Conservation (phyloP, 2,888 invertebrate genomes). For the Melanostoma mellinum region DNA sequence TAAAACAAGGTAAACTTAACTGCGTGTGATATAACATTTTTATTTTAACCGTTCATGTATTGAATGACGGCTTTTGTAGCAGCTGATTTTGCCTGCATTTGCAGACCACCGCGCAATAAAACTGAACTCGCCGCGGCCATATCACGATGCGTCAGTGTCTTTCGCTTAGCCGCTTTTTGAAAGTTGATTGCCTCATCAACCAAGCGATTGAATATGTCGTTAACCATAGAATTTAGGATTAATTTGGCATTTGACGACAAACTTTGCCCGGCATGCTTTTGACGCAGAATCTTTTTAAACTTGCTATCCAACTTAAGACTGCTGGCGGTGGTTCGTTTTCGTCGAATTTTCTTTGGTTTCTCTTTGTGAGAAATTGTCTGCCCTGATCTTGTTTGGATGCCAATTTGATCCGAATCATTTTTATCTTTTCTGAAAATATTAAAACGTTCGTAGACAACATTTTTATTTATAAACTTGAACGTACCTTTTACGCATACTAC, state of each 20-base stretch:
- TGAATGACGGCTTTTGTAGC: conserved; percentile 20
- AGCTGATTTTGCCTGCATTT: conserved; percentile 8
- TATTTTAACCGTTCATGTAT: neutral
- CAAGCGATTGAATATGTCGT: conserved; percentile 32
- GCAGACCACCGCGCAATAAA: conserved; percentile 7
- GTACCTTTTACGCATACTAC: neutral
- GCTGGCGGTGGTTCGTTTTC: neutral
- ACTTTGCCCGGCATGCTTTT: neutral
- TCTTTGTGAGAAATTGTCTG: neutral
- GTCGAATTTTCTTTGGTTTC: neutral
- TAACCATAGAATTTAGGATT: conserved; percentile 29
- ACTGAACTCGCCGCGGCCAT: conserved; percentile 35
- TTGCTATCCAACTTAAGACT: neutral
- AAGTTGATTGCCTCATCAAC: conserved; percentile 10
- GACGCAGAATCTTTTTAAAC: conserved; percentile 9
- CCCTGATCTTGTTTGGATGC: neutral
- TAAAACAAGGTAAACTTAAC: conserved; percentile 47
- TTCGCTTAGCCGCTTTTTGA: conserved; percentile 18
- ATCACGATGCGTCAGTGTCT: conserved; percentile 19
- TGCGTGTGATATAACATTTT: neutral
- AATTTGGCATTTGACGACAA: conserved; percentile 7
- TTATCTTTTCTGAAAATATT: no score
- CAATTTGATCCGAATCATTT: no score
- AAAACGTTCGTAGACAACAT: no score
- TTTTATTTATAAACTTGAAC: no score